phyloP scores from a whole-genome alignment of 2,888 invertebrate genomes.

The Ischnus inquisitorius region DNA sequence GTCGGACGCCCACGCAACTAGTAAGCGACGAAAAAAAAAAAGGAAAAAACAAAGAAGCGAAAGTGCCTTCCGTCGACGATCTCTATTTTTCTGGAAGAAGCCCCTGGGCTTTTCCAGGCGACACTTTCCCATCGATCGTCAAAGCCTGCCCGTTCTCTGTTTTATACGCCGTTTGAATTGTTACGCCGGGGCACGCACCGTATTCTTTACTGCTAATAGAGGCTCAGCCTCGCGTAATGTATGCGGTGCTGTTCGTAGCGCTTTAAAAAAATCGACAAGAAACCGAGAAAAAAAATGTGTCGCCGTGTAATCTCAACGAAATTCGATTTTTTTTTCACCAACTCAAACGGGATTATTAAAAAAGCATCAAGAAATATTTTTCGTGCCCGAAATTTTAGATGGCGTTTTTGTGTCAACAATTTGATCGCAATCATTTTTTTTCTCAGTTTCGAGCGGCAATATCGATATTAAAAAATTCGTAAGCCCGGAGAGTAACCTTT shows the following conservation, averaged over 20 bases:
- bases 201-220: conserved; percentile 63
- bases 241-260: conserved; percentile 25
- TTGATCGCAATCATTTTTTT: too few relatives aligned
- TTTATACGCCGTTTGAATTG: conserved; percentile 14
- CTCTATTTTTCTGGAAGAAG: conserved; percentile 52
- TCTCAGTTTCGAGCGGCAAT: too few relatives aligned
- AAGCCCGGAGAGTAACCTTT: too few relatives aligned
- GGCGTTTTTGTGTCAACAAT: too few relatives aligned
- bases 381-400: too few relatives aligned
- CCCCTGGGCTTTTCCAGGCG: conserved; percentile 38
- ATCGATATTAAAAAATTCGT: too few relatives aligned
- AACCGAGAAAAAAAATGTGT: neutral
- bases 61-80: conserved; percentile 40
- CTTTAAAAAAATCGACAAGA: conserved; percentile 12
- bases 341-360: too few relatives aligned
- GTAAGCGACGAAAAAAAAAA: conserved; percentile 4
- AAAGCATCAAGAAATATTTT: too few relatives aligned
- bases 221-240: conserved; percentile 45
- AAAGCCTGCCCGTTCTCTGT: conserved; percentile 1
- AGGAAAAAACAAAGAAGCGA: too few relatives aligned
- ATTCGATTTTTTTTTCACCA: conserved; percentile 8
- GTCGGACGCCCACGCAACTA: conserved; percentile 11
- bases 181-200: conserved; percentile 34
- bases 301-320: neutral
- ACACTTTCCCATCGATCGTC: conserved; percentile 58